Evolutionary conservation across 30 jellyfish, hydroid and myxozoan genomes (phyloP), one percentile per base, ranked within the genome.

Genomic region (Hydra vulgaris): DNA sequence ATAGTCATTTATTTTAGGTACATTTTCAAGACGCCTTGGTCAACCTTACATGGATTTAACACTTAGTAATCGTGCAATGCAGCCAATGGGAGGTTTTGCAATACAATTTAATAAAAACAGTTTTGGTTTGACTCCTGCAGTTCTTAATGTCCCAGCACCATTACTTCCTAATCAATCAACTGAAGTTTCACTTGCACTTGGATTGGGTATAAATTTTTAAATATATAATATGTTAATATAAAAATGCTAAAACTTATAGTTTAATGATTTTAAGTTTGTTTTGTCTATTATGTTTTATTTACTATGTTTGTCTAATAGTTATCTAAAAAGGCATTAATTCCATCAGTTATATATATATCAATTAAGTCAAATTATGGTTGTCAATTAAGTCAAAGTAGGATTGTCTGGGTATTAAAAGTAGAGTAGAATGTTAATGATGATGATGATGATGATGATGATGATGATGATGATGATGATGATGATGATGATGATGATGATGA

Each of bases 71-170:
- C 94, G 93, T 4, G 96, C 98, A 17, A 87, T 92, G 98, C 96
- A 87, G 66, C 83, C 95, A 0, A 87, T 92, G 96, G 94, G 94
- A 22, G 95, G 88, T 3, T 92, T 92, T 74, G 96, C 96, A 20
- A 92, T 92, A 66, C 96, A 87, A 53, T 87, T 92, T 79, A 87
- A 92, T 85, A 92, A 87, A 78, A 92, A 92, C 73, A 92, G 96
- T 77, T 92, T 92, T 71, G 96, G 98, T 5, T 56, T 92, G 78
- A 71, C 96, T 19, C 98, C 98, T 0, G 82, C 90, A 0, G 86
- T 86, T 8, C 80, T 92, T 72, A 95, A 84, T 73, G 92, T 91
- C 79, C 89, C 76, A 26, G 70, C 96, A 20, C 96, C 96, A 8
- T 83, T 92, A 17, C 94, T 95, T 18, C 96, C 96, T 0, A 87